Evolutionary conservation across 2,797 vertebrate genomes (phyloP), one percentile per base, ranked within the genome.

Genomic region (Amblyopsis hoosieri): DNA sequence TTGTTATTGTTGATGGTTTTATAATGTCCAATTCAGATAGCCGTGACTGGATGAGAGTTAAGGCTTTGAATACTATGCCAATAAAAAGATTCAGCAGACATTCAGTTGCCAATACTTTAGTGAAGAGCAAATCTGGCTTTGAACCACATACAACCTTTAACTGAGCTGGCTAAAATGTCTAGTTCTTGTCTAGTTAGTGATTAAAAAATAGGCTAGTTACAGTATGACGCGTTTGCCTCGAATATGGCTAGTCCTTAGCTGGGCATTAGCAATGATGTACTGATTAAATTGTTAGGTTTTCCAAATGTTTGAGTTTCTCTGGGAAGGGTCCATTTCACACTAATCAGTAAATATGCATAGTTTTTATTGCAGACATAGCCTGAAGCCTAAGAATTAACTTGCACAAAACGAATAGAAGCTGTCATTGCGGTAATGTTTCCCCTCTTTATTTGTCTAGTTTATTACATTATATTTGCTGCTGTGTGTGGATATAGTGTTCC

Each of bases 111-210:
- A 31, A 55, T 63, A 67, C 67, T 72, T 57, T 72, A 79, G 77
- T 70, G 72, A 83, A 5, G 33, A 67, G 50, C 78, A 83, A 79
- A 71, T 72, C 66, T 71, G 56, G 57, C 76, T 48, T 82, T 62
- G 23, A 74, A 78, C 75, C 67, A 48, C 67, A 9, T 60, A 57
- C 69, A 85, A 79, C 64, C 49, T 52, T 58, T 65, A 71, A 74
- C 53, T 49, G 67, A 80, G 57, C 59, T 76, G 64, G 53, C 67
- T 63, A 29, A 68, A 66, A 60, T 65, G n/a, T 29, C 23, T 29
- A 29, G 23, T 53, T 62, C 49, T 72, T 70, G 74, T 78, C 75
- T 78, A 71, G 66, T 72, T 72, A 66, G 72, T 74, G 84, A 79
- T 60, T 76, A 76, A 70, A 82, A 81, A 81, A 74, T 59, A 47